phyloP scores from a whole-genome alignment of 2,113 vertebrate genomes.

The Danio rerio region DNA sequence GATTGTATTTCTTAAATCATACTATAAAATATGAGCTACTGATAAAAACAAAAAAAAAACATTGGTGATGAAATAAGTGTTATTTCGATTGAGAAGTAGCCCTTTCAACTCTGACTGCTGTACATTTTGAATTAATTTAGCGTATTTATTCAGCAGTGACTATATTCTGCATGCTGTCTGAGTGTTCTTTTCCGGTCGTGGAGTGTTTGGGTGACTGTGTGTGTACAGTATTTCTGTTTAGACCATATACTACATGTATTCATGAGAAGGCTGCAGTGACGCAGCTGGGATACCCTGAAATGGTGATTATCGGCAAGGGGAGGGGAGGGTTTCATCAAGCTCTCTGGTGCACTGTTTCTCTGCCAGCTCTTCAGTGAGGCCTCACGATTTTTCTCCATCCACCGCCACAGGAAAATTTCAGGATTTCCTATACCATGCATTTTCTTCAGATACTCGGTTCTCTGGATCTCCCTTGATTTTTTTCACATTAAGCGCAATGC shows the following conservation, averaged over 20 bases:
- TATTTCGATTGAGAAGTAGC: neutral
- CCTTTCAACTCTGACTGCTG: neutral
- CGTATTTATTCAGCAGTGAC: neutral
- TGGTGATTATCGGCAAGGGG: conserved; percentile 34
- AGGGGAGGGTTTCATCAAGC: conserved; percentile 56
- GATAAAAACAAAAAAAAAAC: no score
- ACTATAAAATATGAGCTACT: neutral
- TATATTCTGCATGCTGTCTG: neutral
- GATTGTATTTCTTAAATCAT: neutral
- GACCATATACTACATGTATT: conserved; percentile 47
- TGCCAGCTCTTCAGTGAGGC: conserved; percentile 34
- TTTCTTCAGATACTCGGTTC: conserved; percentile 14
- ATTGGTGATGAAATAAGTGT: neutral
- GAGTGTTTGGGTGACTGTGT: neutral
- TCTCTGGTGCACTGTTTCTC: conserved; percentile 58
- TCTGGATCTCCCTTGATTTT: conserved; percentile 6
- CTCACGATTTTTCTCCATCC: neutral
- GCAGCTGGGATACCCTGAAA: conserved; percentile 72
- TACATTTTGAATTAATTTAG: neutral
- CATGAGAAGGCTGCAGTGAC: conserved; percentile 68
- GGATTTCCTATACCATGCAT: conserved; percentile 5
- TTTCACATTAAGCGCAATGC: conserved; percentile 24
- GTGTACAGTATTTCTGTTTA: conserved; percentile 5
- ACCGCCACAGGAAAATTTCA: neutral
- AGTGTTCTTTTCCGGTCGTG: neutral